A percentile compares a stretch with the other conserved stretches of the same genome.
phyloP scores from a whole-genome alignment of 2,113 vertebrate genomes.

The Forbesichthys agassizii region DNA sequence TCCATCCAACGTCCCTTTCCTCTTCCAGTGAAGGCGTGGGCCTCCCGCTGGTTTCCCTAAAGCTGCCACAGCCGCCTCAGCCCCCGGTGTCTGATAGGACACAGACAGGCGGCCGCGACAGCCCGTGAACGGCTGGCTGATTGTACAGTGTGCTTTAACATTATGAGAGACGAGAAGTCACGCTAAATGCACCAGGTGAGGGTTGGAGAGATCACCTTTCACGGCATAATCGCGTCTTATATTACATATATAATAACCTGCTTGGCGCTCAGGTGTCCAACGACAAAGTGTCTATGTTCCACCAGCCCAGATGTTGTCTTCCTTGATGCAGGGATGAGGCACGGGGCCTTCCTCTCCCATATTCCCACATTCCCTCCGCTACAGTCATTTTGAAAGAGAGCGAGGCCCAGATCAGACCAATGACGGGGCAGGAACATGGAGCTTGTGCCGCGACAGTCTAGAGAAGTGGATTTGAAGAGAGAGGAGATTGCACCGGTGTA shows the following conservation, averaged over 20 bases:
- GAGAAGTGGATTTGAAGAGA: conserved; percentile 54
- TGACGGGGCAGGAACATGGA: conserved; percentile 54
- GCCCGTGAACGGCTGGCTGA: too few species aligned
- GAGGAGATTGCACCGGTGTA: conserved; percentile 58
- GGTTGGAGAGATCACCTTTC: conserved; percentile 37
- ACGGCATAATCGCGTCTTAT: conserved; percentile 53
- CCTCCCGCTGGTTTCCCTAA: too few species aligned
- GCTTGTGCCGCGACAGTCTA: conserved; percentile 35
- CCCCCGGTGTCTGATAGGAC: too few species aligned
- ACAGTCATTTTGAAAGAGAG: conserved; percentile 41
- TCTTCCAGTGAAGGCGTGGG: too few species aligned
- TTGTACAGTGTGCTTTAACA: too few species aligned
- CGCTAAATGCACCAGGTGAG: conserved; percentile 8
- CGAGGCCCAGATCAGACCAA: conserved; percentile 35
- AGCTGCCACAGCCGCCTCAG: too few species aligned
- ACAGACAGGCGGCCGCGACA: too few species aligned
- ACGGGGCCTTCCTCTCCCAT: too few species aligned
- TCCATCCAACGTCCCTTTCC: too few species aligned
- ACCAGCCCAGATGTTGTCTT: conserved; percentile 46
- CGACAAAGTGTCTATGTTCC: conserved; percentile 64
- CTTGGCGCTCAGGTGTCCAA: conserved; percentile 56
- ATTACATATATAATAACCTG: conserved; percentile 54
- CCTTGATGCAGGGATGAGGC: conserved; percentile 31
- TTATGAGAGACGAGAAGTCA: conserved; percentile 29
- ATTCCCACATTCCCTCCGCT: conserved; percentile 24